phyloP scores from a whole-genome alignment of 1,140 invertebrate genomes.

The Alviniconcha marisindica region DNA sequence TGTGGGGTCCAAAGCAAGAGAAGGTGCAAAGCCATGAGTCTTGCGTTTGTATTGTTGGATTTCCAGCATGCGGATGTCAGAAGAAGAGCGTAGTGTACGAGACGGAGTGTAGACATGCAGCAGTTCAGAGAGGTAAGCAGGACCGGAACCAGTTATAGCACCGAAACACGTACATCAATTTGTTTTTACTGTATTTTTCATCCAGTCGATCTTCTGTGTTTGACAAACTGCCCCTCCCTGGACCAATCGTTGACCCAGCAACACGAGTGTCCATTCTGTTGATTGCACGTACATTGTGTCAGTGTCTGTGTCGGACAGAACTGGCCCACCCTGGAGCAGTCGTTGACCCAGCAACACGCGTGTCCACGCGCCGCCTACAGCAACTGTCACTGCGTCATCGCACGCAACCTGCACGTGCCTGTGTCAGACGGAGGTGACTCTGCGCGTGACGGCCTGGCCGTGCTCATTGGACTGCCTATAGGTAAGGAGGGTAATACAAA shows the following conservation, averaged over 20 bases:
- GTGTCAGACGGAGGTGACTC: background rate
- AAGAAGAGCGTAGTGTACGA: too few relatives aligned
- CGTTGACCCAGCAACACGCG: background rate
- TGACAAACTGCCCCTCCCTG: conserved; percentile 8
- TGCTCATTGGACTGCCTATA: background rate
- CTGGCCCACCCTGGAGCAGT: background rate
- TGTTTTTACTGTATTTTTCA: too few relatives aligned
- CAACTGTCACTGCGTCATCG: conserved; percentile 24
- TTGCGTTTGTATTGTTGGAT: too few relatives aligned
- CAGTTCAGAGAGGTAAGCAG: too few relatives aligned
- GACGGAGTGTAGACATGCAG: too few relatives aligned
- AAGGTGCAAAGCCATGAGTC: too few relatives aligned
- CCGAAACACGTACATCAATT: too few relatives aligned
- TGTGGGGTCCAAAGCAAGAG: too few relatives aligned
- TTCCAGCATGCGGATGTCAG: too few relatives aligned
- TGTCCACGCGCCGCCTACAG: conserved; percentile 19
- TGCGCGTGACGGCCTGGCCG: background rate
- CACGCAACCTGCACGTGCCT: conserved; percentile 7
- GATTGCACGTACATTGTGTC: background rate
- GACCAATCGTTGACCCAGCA: background rate
- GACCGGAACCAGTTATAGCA: too few relatives aligned
- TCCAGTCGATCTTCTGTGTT: background rate
- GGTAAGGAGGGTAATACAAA: too few relatives aligned
- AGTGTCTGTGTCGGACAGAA: background rate
- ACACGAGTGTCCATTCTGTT: background rate